A percentile compares a stretch with the other conserved stretches of the same genome.
Conservation (phyloP, 2,113 vertebrate genomes). For the Martes martes region DNA sequence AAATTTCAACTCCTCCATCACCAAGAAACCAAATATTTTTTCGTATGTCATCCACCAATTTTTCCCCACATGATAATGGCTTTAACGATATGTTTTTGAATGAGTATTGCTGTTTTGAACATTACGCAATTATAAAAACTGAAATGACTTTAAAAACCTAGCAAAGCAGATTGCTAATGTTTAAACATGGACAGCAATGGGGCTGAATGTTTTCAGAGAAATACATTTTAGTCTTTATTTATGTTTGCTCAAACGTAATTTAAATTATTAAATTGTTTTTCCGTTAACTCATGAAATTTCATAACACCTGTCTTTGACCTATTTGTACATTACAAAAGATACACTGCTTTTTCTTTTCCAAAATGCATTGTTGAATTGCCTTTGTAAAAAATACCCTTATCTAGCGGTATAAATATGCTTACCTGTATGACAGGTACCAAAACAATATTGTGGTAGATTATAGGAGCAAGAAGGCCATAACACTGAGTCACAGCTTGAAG, state of each 20-base stretch:
- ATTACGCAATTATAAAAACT: background rate
- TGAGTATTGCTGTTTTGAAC: background rate
- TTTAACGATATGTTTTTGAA: background rate
- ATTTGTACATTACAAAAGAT: background rate
- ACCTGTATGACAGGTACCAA: constrained; percentile 89
- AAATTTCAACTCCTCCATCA: background rate
- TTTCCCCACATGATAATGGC: background rate
- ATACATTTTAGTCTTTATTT: background rate
- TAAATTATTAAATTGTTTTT: constrained; percentile 23
- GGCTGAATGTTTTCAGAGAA: constrained; percentile 23
- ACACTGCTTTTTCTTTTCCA: background rate
- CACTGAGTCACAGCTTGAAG: constrained; percentile 91
- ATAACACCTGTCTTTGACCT: background rate
- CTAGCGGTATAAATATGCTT: constrained; percentile 3
- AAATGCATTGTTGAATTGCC: background rate
- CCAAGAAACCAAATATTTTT: background rate
- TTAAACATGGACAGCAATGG: background rate
- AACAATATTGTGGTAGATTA: constrained; percentile 92
- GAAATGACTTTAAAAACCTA: constrained; percentile 20
- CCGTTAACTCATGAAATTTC: constrained; percentile 34
- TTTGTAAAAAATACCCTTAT: background rate
- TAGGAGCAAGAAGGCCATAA: constrained; percentile 91
- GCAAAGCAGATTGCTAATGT: background rate
- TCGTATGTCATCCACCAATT: background rate
- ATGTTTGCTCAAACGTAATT: background rate